These are phyloP conservation scores for Argentina silus DNA, from an alignment of 2,797 vertebrate genomes.

Conservation along the genomic window DNA sequence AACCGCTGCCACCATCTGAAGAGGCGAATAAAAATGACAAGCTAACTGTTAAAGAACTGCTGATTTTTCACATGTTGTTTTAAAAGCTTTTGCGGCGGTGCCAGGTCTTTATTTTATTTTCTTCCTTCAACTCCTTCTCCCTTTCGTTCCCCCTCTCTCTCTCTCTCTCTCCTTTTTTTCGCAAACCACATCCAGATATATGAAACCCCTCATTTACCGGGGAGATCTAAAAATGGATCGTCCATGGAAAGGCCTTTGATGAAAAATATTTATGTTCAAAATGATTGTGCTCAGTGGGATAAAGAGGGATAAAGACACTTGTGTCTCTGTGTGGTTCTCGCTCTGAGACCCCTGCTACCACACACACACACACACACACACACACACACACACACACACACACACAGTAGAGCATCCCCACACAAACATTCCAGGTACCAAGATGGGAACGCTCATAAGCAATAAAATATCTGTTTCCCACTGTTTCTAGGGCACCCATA, in stretches of 20 bases:
- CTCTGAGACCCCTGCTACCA: no score
- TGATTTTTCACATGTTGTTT: constrained; percentile 81
- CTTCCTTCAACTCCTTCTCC: constrained; percentile 19
- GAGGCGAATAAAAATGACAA: constrained; percentile 84
- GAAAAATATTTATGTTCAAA: constrained; percentile 52
- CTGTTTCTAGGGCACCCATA: no score
- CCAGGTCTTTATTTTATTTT: constrained; percentile 55
- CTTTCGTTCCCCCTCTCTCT: constrained; percentile 1
- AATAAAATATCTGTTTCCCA: no score
- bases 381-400: neutral
- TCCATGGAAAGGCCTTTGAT: constrained; percentile 60
- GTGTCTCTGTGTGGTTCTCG: neutral
- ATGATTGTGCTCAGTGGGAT: constrained; percentile 49
- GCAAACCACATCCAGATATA: constrained; percentile 75
- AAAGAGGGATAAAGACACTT: constrained; percentile 53
- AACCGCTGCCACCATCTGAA: constrained; percentile 74
- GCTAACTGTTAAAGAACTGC: constrained; percentile 82
- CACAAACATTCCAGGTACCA: constrained; percentile 8
- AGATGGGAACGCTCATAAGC: no score
- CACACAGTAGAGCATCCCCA: neutral
- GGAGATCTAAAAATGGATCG: constrained; percentile 75
- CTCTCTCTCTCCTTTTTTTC: constrained; percentile 23
- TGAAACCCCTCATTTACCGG: constrained; percentile 75
- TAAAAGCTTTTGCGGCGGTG: constrained; percentile 72
- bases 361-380: neutral